phyloP scores from a whole-genome alignment of 2,113 vertebrate species.

The Dermatemys mawii region DNA sequence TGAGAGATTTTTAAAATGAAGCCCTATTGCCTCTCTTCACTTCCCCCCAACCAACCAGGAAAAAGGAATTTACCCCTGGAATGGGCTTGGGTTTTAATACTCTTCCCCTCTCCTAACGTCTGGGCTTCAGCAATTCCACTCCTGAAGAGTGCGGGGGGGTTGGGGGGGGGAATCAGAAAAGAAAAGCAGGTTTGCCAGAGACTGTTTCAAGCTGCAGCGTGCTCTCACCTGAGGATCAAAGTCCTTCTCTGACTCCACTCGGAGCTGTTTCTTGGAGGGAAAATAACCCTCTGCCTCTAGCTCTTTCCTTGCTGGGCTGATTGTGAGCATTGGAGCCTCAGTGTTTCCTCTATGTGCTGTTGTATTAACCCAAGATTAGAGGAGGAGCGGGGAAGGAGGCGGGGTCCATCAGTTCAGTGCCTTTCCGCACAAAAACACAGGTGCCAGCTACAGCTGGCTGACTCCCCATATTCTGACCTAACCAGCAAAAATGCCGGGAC shows the following conservation, averaged over 20 bases:
- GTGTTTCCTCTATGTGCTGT: not conserved
- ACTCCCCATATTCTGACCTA: not conserved
- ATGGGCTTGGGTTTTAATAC: not conserved
- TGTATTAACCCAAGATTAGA: not conserved
- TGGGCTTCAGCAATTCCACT: not conserved
- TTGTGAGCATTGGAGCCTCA: not conserved
- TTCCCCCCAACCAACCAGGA: not conserved
- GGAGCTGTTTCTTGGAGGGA: not conserved
- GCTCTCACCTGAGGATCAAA: not conserved
- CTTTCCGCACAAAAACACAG: too few species aligned
- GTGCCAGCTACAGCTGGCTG: not conserved
- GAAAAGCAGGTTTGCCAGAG: not conserved
- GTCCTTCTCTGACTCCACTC: not conserved
- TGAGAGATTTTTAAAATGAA: not conserved
- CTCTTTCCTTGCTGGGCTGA: not conserved
- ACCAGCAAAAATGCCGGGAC: not conserved
- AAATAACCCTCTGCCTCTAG: not conserved
- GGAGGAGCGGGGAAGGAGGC: not conserved
- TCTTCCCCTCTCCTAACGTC: not conserved
- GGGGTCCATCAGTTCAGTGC: not conserved
- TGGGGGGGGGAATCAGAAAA: not conserved
- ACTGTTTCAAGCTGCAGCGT: not conserved
- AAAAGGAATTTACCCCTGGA: not conserved
- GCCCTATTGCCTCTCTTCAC: not conserved
- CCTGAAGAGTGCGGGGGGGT: not conserved